Percentiles rank a stretch among this genome's conserved stretches.
These are phyloP conservation scores for Dermochelys coriacea DNA, from an alignment of 2,797 vertebrate genomes.

Conservation along the genomic window DNA sequence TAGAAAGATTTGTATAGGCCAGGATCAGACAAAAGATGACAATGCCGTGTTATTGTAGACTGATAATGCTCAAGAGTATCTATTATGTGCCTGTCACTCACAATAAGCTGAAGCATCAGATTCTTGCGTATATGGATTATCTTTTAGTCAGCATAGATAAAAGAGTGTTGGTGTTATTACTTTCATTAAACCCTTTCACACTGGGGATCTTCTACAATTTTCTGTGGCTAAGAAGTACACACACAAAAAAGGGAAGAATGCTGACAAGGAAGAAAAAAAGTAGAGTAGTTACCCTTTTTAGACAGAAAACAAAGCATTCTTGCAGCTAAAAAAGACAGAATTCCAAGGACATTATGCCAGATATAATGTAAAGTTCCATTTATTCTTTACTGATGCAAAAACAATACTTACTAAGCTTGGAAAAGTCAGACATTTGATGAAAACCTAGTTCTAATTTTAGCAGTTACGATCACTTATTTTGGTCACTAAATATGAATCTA, in stretches of 20 bases:
- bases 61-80: conserved; percentile 80
- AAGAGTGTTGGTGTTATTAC: conserved; percentile 83
- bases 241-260: conserved; percentile 81
- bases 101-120: conserved; percentile 86
- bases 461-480: not conserved
- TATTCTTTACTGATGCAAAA: not conserved
- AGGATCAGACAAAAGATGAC: conserved; percentile 85
- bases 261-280: conserved; percentile 75
- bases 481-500: fast-evolving
- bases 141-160: conserved; percentile 86
- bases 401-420: not conserved
- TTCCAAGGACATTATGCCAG: not conserved
- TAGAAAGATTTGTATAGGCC: conserved; percentile 77
- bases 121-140: conserved; percentile 91
- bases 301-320: not conserved
- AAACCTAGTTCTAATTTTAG: not conserved
- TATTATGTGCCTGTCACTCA: conserved; percentile 88
- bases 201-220: conserved; percentile 84
- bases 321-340: not conserved
- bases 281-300: not conserved
- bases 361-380: not conserved
- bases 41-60: conserved; percentile 81
- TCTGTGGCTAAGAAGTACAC: conserved; percentile 85
- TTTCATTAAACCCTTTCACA: conserved; percentile 81
- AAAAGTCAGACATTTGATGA: not conserved